Conservation (phyloP, 1,140 invertebrate species). For the Augochlora pura region DNA sequence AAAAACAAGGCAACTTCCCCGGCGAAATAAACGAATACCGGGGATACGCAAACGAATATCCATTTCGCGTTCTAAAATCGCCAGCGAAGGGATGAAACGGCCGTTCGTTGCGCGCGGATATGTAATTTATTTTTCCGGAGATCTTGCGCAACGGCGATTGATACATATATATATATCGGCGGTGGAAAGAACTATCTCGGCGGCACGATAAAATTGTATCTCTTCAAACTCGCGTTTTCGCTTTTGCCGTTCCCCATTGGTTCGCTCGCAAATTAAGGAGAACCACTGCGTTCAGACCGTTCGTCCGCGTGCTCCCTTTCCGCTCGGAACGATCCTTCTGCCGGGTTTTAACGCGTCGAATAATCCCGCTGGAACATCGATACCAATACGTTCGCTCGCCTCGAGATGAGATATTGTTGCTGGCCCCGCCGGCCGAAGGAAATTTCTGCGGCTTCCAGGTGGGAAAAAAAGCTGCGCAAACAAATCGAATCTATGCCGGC, state of each 20-base stretch:
- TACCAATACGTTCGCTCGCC: constrained; percentile 19
- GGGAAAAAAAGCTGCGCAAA: too few relatives aligned
- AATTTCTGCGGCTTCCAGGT: constrained; percentile 9
- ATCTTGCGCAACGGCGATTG: background rate
- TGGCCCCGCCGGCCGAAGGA: constrained; percentile 13
- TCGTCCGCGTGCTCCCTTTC: background rate
- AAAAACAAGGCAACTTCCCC: too few relatives aligned
- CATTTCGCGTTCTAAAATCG: background rate
- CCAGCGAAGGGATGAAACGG: background rate
- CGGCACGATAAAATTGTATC: background rate
- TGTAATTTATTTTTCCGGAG: background rate
- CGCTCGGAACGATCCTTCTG: background rate
- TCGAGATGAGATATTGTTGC: constrained; percentile 24
- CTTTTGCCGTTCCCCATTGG: background rate
- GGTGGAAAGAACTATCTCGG: background rate
- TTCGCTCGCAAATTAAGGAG: background rate
- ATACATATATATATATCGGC: background rate
- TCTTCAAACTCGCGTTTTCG: background rate
- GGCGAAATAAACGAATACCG: background rate
- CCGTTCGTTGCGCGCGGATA: too few relatives aligned
- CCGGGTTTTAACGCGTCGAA: background rate
- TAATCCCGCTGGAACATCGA: background rate
- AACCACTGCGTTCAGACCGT: background rate
- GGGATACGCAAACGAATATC: background rate
- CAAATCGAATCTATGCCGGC: too few relatives aligned